Conservation (phyloP, 2,113 vertebrate species). For the Hucho hucho region DNA sequence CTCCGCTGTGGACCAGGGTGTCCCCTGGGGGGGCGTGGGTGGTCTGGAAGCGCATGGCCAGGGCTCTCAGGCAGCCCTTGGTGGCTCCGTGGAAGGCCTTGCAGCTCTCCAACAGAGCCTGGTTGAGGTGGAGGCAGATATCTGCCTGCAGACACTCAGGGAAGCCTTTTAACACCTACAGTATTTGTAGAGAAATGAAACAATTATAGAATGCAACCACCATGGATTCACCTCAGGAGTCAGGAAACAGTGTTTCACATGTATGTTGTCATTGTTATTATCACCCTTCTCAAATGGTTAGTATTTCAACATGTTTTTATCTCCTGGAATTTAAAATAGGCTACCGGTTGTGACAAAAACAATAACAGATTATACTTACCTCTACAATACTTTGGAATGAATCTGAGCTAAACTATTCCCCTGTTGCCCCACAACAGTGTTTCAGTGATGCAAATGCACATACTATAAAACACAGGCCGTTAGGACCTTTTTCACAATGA, state of each 20-base stretch:
- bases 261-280: neutral
- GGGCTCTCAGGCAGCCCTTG: constrained; percentile 94
- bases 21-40: constrained; percentile 96
- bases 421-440: neutral
- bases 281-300: neutral
- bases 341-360: neutral
- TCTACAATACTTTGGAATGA: neutral
- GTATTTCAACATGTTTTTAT: neutral
- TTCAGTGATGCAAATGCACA: neutral
- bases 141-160: constrained; percentile 99
- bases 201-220: constrained; percentile 20
- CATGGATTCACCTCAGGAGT: neutral
- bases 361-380: constrained; percentile 4
- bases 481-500: too few species aligned
- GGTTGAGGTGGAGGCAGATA: constrained; percentile 97
- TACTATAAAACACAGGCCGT: neutral
- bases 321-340: too few species aligned
- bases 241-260: neutral
- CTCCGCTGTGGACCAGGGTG: constrained; percentile 92
- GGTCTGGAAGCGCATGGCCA: constrained; percentile 97
- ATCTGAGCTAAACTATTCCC: neutral
- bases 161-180: constrained; percentile 96
- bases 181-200: constrained; percentile 25
- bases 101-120: constrained; percentile 88
- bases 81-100: constrained; percentile 94